phyloP scores from a whole-genome alignment of 1,140 invertebrate genomes.

The Trachymyrmex cornetzi region DNA sequence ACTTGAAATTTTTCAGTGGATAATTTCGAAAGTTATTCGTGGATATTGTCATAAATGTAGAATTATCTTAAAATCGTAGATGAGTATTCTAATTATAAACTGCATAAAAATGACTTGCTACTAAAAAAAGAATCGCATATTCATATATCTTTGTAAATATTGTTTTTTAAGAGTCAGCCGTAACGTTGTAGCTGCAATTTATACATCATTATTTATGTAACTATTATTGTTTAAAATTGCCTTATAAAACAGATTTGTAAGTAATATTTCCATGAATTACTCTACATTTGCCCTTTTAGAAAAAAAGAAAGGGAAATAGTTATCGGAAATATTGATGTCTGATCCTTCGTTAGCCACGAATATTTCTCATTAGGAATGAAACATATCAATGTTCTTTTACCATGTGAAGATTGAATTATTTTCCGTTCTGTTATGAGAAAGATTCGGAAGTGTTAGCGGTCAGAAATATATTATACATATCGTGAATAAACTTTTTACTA shows the following conservation, averaged over 20 bases:
- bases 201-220: not conserved
- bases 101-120: not conserved
- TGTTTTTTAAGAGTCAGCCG: not conserved
- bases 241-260: not conserved
- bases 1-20: no score
- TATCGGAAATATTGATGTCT: slow-evolving; percentile 22
- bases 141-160: not conserved
- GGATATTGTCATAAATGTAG: not conserved
- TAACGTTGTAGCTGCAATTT: not conserved
- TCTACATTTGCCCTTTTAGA: not conserved
- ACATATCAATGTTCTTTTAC: not conserved
- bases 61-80: not conserved
- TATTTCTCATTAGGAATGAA: slow-evolving; percentile 30
- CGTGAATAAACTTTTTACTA: not conserved
- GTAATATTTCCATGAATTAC: not conserved
- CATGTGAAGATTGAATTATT: not conserved
- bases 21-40: not conserved
- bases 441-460: not conserved
- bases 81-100: not conserved
- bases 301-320: not conserved
- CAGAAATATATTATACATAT: not conserved
- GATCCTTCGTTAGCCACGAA: not conserved
- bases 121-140: not conserved
- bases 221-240: not conserved
- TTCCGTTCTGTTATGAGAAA: not conserved